Percentiles rank a stretch among this genome's conserved stretches.
Evolutionary conservation across 2,113 vertebrate genomes (phyloP).

Genomic region (Heterocephalus glaber): DNA sequence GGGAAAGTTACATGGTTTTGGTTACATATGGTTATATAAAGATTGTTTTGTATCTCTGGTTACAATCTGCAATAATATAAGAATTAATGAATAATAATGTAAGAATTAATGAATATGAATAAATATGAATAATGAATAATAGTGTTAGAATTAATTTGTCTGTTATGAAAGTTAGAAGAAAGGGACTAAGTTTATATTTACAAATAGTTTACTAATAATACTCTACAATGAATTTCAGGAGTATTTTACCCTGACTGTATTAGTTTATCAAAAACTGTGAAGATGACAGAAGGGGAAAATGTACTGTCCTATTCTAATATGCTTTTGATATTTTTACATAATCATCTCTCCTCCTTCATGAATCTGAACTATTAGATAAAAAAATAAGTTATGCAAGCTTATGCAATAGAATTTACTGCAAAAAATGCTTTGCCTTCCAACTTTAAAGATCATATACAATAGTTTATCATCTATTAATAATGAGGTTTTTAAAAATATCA

Average conservation of each 20-base stretch:
- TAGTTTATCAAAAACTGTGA: not conserved
- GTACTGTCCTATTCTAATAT: constrained; percentile 2
- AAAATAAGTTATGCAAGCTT: not conserved
- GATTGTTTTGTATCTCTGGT: not conserved
- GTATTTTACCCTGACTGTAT: not conserved
- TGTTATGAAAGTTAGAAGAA: constrained; percentile 22
- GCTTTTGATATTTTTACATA: not conserved
- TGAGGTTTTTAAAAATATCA: not conserved
- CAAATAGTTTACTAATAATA: constrained; percentile 4
- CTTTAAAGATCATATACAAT: not conserved
- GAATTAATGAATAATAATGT: constrained; percentile 15
- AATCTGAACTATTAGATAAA: constrained; percentile 16
- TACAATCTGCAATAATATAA: not conserved
- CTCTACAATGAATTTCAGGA: not conserved
- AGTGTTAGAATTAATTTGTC: no score
- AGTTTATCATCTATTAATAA: not conserved
- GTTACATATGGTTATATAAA: not conserved
- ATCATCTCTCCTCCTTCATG: not conserved
- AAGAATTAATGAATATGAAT: no score
- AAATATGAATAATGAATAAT: no score
- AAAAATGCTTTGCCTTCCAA: not conserved
- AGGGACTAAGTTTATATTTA: constrained; percentile 18
- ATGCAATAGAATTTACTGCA: constrained; percentile 34
- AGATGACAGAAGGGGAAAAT: not conserved
- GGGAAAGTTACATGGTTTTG: not conserved